Conservation (phyloP, 2,888 invertebrate genomes). For the Noctuana brunneofusca region DNA sequence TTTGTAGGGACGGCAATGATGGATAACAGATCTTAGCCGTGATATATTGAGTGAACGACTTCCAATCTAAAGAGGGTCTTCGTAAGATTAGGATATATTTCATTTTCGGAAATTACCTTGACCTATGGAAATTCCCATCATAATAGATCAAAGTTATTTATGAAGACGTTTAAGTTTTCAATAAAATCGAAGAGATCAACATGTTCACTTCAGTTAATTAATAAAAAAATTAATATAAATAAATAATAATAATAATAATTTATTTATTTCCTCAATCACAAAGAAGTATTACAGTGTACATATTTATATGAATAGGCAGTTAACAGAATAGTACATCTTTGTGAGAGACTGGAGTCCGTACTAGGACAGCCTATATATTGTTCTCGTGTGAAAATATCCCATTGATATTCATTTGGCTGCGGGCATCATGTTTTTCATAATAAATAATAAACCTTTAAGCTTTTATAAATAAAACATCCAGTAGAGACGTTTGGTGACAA, state of each 20-base stretch:
- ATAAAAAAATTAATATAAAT: no score
- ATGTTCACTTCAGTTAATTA: neutral
- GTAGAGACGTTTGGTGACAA: conserved; percentile 74
- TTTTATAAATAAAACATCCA: conserved; percentile 66
- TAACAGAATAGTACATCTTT: no score
- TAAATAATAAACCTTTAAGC: conserved; percentile 69
- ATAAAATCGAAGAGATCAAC: neutral
- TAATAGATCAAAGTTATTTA: neutral
- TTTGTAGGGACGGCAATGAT: conserved; percentile 1
- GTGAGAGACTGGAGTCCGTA: no score
- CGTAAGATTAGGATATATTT: conserved; percentile 16
- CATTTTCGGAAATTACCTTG: conserved; percentile 11
- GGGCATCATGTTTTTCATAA: conserved; percentile 52
- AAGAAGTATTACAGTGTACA: no score
- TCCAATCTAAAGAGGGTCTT: conserved; percentile 16
- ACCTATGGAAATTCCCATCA: conserved; percentile 7
- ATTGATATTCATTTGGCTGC: conserved; percentile 24
- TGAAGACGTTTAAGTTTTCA: neutral
- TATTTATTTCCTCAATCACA: no score
- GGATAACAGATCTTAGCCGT: conserved; percentile 15
- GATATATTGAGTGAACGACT: conserved; percentile 15
- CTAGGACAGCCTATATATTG: no score
- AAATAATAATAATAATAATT: no score
- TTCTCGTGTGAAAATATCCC: conserved; percentile 27
- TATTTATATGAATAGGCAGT: no score